Evolutionary conservation across 1,140 invertebrate species (phyloP).

Genomic region (Leguminivora glycinivorella): DNA sequence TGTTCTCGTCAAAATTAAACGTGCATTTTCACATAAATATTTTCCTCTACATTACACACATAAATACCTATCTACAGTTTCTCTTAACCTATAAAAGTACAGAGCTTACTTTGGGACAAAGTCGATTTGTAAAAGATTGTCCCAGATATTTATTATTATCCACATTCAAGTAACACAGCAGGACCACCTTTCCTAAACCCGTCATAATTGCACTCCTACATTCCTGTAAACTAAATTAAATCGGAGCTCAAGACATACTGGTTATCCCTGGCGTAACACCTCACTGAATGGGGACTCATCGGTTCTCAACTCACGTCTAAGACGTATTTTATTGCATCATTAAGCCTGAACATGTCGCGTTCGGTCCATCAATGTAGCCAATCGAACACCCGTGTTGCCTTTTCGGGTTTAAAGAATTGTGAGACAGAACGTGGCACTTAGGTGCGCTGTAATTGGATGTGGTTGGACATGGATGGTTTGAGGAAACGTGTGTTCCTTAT

Average conservation of each 20-base stretch:
- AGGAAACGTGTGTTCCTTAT: neutral
- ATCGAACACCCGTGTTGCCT: constrained; percentile 8
- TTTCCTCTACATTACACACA: neutral
- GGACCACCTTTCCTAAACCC: neutral
- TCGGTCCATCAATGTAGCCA: constrained; percentile 25
- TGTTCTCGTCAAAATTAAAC: too few relatives aligned
- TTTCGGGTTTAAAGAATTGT: constrained; percentile 5
- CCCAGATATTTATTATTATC: neutral
- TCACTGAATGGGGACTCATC: neutral
- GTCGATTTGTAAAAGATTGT: constrained; percentile 7
- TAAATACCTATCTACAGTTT: neutral
- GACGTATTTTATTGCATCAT: constrained; percentile 26
- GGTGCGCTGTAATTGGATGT: neutral
- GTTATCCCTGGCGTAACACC: neutral
- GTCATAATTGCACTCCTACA: neutral
- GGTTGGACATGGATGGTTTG: neutral
- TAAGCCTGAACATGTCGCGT: constrained; percentile 17
- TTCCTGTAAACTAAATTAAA: neutral
- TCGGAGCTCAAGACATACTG: neutral
- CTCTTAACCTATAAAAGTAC: neutral
- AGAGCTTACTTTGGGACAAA: neutral
- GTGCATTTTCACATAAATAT: too few relatives aligned
- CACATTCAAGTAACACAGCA: neutral
- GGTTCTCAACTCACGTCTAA: constrained; percentile 1
- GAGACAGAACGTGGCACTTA: neutral